Percentiles rank a stretch among this genome's conserved stretches.
Evolutionary conservation across 2,888 invertebrate species (phyloP).

Genomic region (Aleiodes testaceus): DNA sequence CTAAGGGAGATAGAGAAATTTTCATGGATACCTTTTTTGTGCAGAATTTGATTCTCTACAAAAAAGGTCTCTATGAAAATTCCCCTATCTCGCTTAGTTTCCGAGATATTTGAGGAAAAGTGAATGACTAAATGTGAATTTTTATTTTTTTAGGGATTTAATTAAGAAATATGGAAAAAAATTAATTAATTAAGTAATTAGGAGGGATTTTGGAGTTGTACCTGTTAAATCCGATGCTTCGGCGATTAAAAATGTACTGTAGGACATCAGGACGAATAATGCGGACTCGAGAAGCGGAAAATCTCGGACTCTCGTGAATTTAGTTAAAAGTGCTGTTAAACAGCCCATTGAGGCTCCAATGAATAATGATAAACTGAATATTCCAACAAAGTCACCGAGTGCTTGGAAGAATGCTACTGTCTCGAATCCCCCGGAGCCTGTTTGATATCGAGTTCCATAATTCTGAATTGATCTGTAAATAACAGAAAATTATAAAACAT

Average conservation of each 20-base stretch:
- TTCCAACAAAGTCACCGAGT: slow-evolving; percentile 92
- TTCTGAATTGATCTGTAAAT: slow-evolving; percentile 87
- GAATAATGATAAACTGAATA: slow-evolving; percentile 92
- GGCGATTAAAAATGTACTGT: slow-evolving; percentile 96
- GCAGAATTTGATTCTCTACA: too few relatives aligned
- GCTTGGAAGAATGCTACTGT: slow-evolving; percentile 90
- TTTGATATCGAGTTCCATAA: slow-evolving; percentile 87
- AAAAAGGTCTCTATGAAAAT: too few relatives aligned
- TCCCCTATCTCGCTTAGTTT: too few relatives aligned
- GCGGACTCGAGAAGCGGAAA: slow-evolving; percentile 97
- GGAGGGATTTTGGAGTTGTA: slow-evolving; percentile 67
- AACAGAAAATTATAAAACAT: slow-evolving; percentile 41
- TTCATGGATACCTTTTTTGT: too few relatives aligned
- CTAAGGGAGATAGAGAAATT: too few relatives aligned
- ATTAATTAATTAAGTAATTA: not conserved
- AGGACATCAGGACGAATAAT: slow-evolving; percentile 97
- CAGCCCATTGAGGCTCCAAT: slow-evolving; percentile 96
- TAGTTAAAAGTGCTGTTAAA: slow-evolving; percentile 94
- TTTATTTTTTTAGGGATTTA: too few relatives aligned
- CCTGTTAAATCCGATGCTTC: slow-evolving; percentile 97
- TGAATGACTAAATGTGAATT: too few relatives aligned
- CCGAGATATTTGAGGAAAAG: too few relatives aligned
- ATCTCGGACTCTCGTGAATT: slow-evolving; percentile 94
- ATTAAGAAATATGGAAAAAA: too few relatives aligned
- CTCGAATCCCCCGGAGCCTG: slow-evolving; percentile 88